A percentile compares a stretch with the other conserved stretches of the same genome.
phyloP scores from a whole-genome alignment of 35 echinoderm and acorn worm genomes.

The Apostichopus japonicus region DNA sequence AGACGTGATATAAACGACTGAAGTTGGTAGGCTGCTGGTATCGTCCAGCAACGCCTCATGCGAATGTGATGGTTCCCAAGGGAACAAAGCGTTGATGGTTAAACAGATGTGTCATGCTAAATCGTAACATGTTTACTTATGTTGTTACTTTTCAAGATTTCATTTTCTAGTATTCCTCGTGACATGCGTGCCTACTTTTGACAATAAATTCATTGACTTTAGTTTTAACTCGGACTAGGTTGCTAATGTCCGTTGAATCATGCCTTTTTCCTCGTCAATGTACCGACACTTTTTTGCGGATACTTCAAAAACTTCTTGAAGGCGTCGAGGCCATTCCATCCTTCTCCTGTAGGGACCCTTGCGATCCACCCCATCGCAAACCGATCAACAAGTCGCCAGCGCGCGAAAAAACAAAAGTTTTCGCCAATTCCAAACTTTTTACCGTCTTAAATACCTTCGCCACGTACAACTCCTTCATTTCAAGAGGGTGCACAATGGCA shows the following conservation, averaged over 20 bases:
- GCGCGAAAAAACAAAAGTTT: background rate
- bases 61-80: background rate
- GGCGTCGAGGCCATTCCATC: slow-evolving; percentile 2
- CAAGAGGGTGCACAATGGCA: slow-evolving; percentile 36
- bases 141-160: background rate
- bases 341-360: background rate
- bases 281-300: background rate
- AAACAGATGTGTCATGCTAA: background rate
- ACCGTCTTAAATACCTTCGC: background rate
- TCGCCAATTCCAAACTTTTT: background rate
- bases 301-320: slow-evolving; percentile 19
- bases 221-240: background rate
- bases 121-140: background rate
- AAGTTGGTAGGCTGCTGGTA: background rate
- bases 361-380: slow-evolving; percentile 49
- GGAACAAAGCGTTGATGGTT: background rate
- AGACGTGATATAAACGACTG: background rate
- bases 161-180: background rate
- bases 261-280: slow-evolving; percentile 1
- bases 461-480: slow-evolving; percentile 13
- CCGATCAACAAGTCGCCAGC: slow-evolving; percentile 32
- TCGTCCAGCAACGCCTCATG: background rate
- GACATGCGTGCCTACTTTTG: background rate
- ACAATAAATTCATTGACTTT: background rate
- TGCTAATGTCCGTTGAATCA: slow-evolving; percentile 7